A percentile compares a stretch with the other conserved stretches of the same genome.
These are phyloP conservation scores for Dinothrombium tinctorium DNA, from an alignment of 1,140 invertebrate genomes.

Conservation along the genomic window DNA sequence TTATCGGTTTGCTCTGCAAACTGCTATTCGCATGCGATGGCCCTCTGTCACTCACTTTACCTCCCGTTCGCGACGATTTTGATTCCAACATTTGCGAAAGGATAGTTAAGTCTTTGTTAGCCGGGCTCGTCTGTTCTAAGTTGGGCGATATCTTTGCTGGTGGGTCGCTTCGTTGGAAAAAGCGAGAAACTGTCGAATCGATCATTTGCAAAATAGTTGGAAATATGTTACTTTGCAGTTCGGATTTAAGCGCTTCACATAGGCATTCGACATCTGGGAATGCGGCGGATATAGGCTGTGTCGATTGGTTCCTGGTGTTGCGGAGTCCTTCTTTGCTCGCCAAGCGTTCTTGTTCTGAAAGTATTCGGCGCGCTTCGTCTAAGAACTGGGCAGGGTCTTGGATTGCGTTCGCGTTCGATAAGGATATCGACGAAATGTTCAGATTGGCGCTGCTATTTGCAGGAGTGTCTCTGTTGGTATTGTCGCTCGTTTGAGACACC, in stretches of 20 bases:
- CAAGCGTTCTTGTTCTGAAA: conserved; percentile 38
- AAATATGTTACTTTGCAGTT: conserved; percentile 55
- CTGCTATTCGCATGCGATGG: conserved; percentile 35
- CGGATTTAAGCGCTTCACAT: conserved; percentile 62
- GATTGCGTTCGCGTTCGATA: too few species aligned
- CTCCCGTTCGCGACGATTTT: conserved; percentile 24
- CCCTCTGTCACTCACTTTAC: too few species aligned
- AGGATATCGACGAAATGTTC: too few species aligned
- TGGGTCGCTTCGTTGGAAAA: conserved; percentile 36
- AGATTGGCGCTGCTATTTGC: too few species aligned
- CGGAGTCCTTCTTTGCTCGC: too few species aligned
- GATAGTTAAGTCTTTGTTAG: conserved; percentile 8
- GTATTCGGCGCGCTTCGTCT: conserved; percentile 12
- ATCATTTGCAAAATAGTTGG: conserved; percentile 32
- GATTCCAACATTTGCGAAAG: conserved; percentile 46
- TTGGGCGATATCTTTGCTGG: not conserved
- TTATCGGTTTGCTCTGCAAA: not conserved
- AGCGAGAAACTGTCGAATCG: conserved; percentile 59
- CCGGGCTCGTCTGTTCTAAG: conserved; percentile 4
- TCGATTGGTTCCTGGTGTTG: too few species aligned
- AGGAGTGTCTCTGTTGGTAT: not conserved
- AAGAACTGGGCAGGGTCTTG: conserved; percentile 10
- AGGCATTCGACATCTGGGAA: conserved; percentile 53
- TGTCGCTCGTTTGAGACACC: not conserved
- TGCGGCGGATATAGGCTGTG: not conserved